Base-by-base conservation (phyloP, 1,140 invertebrate genomes). In the Psix sp. region DNA sequence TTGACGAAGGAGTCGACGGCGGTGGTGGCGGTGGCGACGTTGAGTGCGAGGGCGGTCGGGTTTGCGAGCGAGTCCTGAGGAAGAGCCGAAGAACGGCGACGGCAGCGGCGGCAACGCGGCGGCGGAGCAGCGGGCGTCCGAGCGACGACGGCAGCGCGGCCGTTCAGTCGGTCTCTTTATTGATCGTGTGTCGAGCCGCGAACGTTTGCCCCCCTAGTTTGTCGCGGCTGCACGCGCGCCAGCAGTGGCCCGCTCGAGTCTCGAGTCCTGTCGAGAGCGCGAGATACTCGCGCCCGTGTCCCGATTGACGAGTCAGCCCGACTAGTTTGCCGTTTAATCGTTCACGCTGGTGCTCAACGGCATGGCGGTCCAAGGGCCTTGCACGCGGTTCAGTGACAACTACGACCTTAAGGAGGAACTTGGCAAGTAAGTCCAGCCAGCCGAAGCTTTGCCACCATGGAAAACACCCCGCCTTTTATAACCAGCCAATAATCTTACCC, bases 381-480 rank as follows among this genome's bases (percentile, higher is more conserved):
- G 93, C 90, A 96, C 94, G 83, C 91, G 94, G 86, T 99, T 99
- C 90, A 98, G 95, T 88, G 98, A 99, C 89, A 99, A 99, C 89
- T 99, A 99, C 89, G 98, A 99, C 82, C 92, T 99, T 72, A 99
- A 99, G 90, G 98, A 99, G 89, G 98, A 99, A 91, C 91, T 99
- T 80, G 98, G 98, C 88, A 99, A 99, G 96, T 98, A 92, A 94
- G 96, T 96, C 33, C 5, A 24, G 7, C 21, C 3, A 24, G 7
- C 21, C 21, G n/a, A n/a, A n/a, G n/a, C n/a, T n/a, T n/a, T n/a
- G n/a, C n/a, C n/a, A n/a, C n/a, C n/a, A n/a, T n/a, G n/a, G n/a
- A n/a, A n/a, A 29, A 13, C 33, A 11, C 33, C n/a, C 29, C 4
- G 10, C 29, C 33, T 11, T 11, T 11, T 2, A 35, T n/a, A 2